These are phyloP conservation scores for Danio tinwini DNA, from an alignment of 2,797 vertebrate genomes.

Conservation along the genomic window DNA sequence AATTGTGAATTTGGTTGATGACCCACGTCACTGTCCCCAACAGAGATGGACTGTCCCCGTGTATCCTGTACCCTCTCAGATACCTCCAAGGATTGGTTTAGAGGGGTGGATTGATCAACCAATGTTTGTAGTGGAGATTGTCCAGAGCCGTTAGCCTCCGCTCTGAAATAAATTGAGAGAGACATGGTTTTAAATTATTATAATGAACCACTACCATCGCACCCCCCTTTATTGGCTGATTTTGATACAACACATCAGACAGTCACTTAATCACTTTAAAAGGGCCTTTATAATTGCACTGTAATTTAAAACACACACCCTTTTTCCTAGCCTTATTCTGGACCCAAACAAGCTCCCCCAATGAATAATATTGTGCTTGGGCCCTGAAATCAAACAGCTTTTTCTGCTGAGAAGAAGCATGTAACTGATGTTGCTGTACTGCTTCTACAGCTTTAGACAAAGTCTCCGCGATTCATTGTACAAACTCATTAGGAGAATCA, in stretches of 20 bases:
- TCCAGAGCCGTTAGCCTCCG: not conserved
- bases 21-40: not conserved
- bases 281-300: constrained; percentile 22
- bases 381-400: constrained; percentile 30
- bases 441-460: constrained; percentile 23
- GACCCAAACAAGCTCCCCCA: not conserved
- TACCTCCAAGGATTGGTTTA: not conserved
- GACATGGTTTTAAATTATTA: too few species aligned
- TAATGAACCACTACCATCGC: too few species aligned
- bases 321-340: too few species aligned
- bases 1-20: not conserved
- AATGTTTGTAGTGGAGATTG: not conserved
- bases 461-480: not conserved
- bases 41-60: not conserved
- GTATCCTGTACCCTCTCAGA: not conserved
- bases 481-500: constrained; percentile 17
- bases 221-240: too few species aligned
- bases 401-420: too few species aligned
- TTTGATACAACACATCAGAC: constrained; percentile 30
- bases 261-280: constrained; percentile 13
- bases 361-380: not conserved
- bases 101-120: too few species aligned
- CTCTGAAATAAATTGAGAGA: not conserved
- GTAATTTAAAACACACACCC: too few species aligned
- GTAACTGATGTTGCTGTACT: constrained; percentile 26